Evolutionary conservation across 1,140 invertebrate genomes (phyloP).

Genomic region (Vanessa tameamea): DNA sequence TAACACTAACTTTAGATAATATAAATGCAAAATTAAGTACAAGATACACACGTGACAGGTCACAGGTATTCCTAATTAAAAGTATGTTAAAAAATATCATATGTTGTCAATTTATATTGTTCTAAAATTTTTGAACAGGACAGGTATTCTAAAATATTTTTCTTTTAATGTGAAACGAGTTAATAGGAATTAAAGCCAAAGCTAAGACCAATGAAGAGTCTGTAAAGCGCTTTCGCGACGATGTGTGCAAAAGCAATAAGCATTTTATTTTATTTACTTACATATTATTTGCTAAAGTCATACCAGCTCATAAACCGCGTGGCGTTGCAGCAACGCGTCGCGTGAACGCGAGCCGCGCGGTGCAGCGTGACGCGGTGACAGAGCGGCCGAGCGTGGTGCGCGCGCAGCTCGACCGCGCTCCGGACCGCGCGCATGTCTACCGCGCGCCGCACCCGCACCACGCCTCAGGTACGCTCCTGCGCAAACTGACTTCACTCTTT

Average conservation of each 20-base stretch:
- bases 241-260: not conserved
- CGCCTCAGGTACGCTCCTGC: conserved; percentile 62
- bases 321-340: conserved; percentile 67
- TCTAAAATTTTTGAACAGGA: too few relatives aligned
- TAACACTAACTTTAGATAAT: too few relatives aligned
- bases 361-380: conserved; percentile 51
- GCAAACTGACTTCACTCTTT: conserved; percentile 9
- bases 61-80: too few relatives aligned
- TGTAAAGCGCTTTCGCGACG: too few relatives aligned
- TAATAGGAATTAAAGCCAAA: too few relatives aligned
- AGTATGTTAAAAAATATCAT: too few relatives aligned
- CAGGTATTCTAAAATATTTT: too few relatives aligned
- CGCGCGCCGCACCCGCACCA: conserved; percentile 67
- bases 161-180: too few relatives aligned
- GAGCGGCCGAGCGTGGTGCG: conserved; percentile 76
- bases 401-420: conserved; percentile 72
- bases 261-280: not conserved
- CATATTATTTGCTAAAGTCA: conserved; percentile 9
- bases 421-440: conserved; percentile 70
- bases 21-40: too few relatives aligned
- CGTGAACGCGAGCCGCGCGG: conserved; percentile 59
- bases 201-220: too few relatives aligned
- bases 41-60: too few relatives aligned
- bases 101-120: too few relatives aligned
- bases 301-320: conserved; percentile 23